A percentile compares a stretch with the other conserved stretches of the same genome.
Evolutionary conservation across 2,113 vertebrate species (phyloP).

Genomic region (Melozone crissalis): DNA sequence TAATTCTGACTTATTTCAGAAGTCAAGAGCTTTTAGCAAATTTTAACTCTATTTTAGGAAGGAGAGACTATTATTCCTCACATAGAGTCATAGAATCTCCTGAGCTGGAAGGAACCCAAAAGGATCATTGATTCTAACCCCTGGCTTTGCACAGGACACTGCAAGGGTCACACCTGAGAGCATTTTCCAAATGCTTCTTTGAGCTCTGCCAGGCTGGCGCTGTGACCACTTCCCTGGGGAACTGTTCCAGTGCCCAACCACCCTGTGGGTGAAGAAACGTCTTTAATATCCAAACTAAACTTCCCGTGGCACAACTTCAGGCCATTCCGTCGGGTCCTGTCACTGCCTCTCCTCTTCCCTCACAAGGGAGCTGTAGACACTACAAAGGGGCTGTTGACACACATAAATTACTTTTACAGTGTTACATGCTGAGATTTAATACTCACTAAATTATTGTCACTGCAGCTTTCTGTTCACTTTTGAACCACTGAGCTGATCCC

Average conservation of each 20-base stretch:
- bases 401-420: neutral
- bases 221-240: neutral
- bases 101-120: neutral
- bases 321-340: fast-evolving
- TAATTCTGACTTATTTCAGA: neutral
- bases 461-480: neutral
- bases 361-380: neutral
- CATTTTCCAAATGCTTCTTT: neutral
- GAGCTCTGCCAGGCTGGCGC: neutral
- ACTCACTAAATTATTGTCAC: neutral
- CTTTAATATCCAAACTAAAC: neutral
- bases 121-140: too few relatives aligned
- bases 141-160: neutral
- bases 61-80: neutral
- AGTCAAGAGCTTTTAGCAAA: neutral
- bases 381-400: neutral
- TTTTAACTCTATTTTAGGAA: neutral
- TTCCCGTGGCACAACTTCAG: neutral
- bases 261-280: neutral
- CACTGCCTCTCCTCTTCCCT: neutral
- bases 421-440: neutral
- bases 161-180: neutral
- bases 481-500: neutral
- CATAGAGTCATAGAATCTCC: neutral
- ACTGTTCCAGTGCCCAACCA: neutral